These are phyloP conservation scores for Gasterosteus aculeatus DNA, from an alignment of 2,113 vertebrate species.

Conservation along the genomic window DNA sequence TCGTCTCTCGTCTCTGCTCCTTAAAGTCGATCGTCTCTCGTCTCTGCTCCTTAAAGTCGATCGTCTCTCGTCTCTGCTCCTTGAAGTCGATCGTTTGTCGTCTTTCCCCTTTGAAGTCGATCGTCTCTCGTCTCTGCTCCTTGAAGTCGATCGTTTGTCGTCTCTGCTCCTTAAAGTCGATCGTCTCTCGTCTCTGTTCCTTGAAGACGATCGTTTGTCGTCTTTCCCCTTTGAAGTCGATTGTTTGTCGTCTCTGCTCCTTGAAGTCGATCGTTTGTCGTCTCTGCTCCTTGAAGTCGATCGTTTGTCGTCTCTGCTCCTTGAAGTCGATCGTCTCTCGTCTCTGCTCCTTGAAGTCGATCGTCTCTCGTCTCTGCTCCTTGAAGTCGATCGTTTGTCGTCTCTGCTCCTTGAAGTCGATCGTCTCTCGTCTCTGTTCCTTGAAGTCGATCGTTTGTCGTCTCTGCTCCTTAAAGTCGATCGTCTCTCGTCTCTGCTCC, in stretches of 20 bases:
- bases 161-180: background rate
- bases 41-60: no score
- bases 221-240: background rate
- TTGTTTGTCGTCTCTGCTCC: no score
- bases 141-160: background rate
- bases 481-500: no score
- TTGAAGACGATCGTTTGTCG: background rate
- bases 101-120: background rate
- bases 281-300: no score
- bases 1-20: no score
- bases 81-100: background rate
- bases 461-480: no score
- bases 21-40: no score
- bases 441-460: no score
- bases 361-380: background rate
- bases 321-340: background rate
- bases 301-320: no score
- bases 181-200: background rate
- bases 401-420: no score
- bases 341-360: background rate
- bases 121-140: background rate
- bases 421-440: no score
- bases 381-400: background rate
- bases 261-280: no score
- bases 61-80: background rate